Base-by-base conservation (phyloP, 1,140 invertebrate genomes). In the Drosophila pruinosa region DNA sequence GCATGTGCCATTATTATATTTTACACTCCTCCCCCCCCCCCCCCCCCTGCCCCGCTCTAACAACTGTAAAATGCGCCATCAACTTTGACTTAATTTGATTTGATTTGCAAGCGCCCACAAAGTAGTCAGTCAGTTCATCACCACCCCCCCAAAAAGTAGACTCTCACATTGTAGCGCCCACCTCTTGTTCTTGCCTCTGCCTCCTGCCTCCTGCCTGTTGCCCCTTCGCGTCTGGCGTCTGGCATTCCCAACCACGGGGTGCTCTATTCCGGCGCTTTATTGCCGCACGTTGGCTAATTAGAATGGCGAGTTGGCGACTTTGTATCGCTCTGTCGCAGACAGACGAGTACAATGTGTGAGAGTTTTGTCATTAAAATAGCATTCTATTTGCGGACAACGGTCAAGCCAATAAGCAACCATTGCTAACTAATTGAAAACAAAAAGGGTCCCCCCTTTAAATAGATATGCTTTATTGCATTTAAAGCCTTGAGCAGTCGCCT, bases 81-180 rank as follows among this genome's bases (percentile, higher is more conserved):
- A 83, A 70, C 63, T 76, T 70, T 70, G 58, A 81, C 72, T 88
- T 89, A 82, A 88, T 88, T 88, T 89, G 82, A 89, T 89, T 88
- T 88, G 83, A 82, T 82, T 89, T 82, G 41, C 57, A 64, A 69
- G 54, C 56, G 43, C 58, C 57, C 62, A 41, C 39, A 53, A 47
- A 36, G 50, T 36, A 24, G 10, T 43, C 17, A 28, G 7, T 43
- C 14, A 28, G 10, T n/a, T 34, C n/a, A 34, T 43, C 17, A 36
- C 68, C 41, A 36, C 68, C 69, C 68, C 69, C 68, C 17, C 48
- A 38, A 19, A 54, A 56, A 45, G 5, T 31, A 10, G 14, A 28
- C 24, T 14, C 15, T 39, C 43, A 22, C 21, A 28, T 4, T 24
- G 8, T 41, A 12, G 5, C 39, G 10, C 26, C n/a, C 14, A 12